These are phyloP conservation scores for Salvator merianae DNA, from an alignment of 2,113 vertebrate species.

Conservation along the genomic window DNA sequence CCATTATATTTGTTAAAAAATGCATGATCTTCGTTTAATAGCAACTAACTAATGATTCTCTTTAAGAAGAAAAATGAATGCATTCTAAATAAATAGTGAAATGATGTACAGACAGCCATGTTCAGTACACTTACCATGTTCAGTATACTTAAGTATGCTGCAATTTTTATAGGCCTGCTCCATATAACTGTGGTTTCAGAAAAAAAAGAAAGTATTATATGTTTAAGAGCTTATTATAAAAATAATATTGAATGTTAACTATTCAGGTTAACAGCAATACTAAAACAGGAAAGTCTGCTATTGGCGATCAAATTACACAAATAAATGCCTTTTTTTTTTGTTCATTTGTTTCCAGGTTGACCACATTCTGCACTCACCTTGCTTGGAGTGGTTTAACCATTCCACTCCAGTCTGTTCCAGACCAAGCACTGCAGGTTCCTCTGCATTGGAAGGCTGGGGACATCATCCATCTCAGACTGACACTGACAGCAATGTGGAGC, in stretches of 20 bases:
- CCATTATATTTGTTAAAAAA: background rate
- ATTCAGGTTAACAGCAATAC: background rate
- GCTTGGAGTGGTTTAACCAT: no score
- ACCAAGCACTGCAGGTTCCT: no score
- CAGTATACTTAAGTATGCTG: no score
- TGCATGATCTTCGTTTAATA: background rate
- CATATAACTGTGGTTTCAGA: background rate
- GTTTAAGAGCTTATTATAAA: constrained; percentile 4
- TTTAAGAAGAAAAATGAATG: no score
- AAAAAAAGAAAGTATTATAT: background rate
- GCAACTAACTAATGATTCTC: background rate
- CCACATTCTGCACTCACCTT: background rate
- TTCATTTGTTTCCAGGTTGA: background rate
- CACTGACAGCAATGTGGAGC: no score
- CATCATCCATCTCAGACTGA: no score
- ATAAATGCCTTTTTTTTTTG: background rate
- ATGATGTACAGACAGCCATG: background rate
- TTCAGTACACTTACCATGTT: background rate
- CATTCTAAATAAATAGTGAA: background rate
- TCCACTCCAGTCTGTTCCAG: no score
- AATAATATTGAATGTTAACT: background rate
- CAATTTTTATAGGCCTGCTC: background rate
- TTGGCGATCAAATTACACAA: background rate
- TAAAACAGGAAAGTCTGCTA: background rate
- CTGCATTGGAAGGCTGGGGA: no score